phyloP scores from a whole-genome alignment of 2,888 invertebrate species.

The Amblyjoppa proteus region DNA sequence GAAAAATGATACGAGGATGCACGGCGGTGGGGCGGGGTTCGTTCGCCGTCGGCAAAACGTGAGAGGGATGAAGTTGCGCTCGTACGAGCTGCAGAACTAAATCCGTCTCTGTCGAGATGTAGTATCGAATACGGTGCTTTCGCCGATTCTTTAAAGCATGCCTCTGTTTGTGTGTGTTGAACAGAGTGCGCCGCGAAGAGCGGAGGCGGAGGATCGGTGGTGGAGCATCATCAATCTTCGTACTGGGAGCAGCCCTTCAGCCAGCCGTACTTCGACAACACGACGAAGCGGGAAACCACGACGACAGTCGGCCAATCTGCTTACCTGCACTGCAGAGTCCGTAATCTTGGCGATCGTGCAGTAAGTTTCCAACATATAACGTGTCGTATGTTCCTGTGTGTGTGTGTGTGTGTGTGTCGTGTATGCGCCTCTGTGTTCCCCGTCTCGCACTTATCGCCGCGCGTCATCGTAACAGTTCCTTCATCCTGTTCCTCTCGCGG shows the following conservation, averaged over 20 bases:
- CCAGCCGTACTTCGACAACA: conserved; percentile 96
- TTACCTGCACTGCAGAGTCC: conserved; percentile 93
- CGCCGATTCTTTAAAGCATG: conserved; percentile 56
- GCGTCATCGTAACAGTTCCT: conserved; percentile 59
- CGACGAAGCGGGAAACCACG: conserved; percentile 93
- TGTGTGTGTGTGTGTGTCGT: neutral
- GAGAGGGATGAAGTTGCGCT: conserved; percentile 32
- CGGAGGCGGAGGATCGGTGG: conserved; percentile 76
- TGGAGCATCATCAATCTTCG: conserved; percentile 82
- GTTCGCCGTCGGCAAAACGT: conserved; percentile 5
- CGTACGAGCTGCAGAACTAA: conserved; percentile 32
- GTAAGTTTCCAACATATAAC: conserved; percentile 87
- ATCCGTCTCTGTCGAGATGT: conserved; percentile 52
- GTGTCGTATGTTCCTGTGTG: neutral
- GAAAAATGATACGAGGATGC: conserved; percentile 19
- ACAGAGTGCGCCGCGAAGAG: conserved; percentile 80
- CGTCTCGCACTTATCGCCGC: conserved; percentile 58
- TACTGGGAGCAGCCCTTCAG: conserved; percentile 90
- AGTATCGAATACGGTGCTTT: conserved; percentile 42
- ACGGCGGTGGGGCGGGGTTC: neutral
- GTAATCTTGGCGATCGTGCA: conserved; percentile 95
- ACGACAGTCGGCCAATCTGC: conserved; percentile 95
- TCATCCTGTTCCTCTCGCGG: conserved; percentile 1
- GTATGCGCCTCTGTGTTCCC: conserved; percentile 38
- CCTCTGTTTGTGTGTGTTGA: conserved; percentile 66